A percentile compares a stretch with the other conserved stretches of the same genome.
phyloP scores from a whole-genome alignment of 2,113 vertebrate species.

The Gobiocypris rarus region DNA sequence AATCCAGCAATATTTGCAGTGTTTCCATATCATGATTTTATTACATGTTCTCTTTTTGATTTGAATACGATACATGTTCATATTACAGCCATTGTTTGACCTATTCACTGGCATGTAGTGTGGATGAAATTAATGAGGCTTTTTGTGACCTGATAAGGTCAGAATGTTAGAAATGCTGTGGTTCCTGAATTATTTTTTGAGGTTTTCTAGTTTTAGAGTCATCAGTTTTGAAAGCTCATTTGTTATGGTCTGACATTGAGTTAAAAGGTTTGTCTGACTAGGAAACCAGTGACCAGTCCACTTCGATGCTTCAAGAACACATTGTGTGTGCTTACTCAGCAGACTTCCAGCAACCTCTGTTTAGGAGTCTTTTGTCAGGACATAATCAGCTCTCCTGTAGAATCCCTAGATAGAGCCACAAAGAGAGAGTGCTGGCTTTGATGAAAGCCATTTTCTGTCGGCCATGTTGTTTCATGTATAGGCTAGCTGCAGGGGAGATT shows the following conservation, averaged over 20 bases:
- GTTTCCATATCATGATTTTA: not conserved
- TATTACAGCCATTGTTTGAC: not conserved
- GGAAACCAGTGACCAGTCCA: slow-evolving; percentile 17
- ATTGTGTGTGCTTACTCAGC: slow-evolving; percentile 29
- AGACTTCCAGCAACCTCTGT: not conserved
- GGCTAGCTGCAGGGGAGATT: slow-evolving; percentile 39
- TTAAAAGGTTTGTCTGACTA: not conserved
- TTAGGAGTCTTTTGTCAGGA: slow-evolving; percentile 15
- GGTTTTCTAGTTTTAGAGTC: not conserved
- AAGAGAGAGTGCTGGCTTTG: slow-evolving; percentile 10
- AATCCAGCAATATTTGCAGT: too few species aligned
- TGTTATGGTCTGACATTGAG: not conserved
- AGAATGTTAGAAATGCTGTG: not conserved
- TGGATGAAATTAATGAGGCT: not conserved
- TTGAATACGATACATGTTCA: not conserved
- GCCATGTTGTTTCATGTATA: slow-evolving; percentile 32
- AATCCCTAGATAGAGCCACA: slow-evolving; percentile 18
- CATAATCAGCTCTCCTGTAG: slow-evolving; percentile 21
- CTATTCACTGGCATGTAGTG: not conserved
- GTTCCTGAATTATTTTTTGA: not conserved
- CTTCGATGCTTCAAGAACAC: slow-evolving; percentile 13
- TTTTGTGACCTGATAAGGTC: not conserved
- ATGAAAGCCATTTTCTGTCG: slow-evolving; percentile 29
- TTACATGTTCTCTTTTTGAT: not conserved
- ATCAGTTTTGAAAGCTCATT: not conserved